These are phyloP conservation scores for Cariama cristata DNA, from an alignment of 2,113 vertebrate genomes.

Conservation along the genomic window DNA sequence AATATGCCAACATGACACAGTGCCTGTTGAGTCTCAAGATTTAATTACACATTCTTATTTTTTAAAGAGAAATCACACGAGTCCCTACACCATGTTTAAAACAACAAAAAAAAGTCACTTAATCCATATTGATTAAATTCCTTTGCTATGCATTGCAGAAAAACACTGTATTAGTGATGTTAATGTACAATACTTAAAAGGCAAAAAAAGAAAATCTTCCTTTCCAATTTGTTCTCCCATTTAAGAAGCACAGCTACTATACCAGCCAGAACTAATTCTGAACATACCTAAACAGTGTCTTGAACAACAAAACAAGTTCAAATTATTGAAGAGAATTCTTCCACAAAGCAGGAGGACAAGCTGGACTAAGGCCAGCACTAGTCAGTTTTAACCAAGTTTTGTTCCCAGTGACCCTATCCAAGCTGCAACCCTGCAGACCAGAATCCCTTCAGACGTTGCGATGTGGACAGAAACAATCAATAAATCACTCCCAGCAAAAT, in stretches of 20 bases:
- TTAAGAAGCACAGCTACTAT: neutral
- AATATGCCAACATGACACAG: neutral
- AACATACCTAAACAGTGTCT: neutral
- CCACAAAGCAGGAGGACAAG: neutral
- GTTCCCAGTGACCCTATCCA: neutral
- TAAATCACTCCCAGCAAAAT: neutral
- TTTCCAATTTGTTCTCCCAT: neutral
- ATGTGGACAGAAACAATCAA: neutral
- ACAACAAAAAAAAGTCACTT: neutral
- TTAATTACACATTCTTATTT: conserved; percentile 7
- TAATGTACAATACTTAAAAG: neutral
- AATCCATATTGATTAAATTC: neutral
- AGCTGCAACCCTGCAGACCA: neutral
- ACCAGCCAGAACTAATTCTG: neutral
- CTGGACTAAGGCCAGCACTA: neutral
- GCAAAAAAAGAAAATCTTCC: neutral
- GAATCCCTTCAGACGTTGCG: neutral
- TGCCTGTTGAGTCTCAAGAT: neutral
- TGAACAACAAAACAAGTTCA: neutral
- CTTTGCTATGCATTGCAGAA: neutral
- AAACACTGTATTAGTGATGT: neutral
- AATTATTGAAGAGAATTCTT: conserved; percentile 1
- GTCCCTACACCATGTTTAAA: neutral
- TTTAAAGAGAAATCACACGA: neutral
- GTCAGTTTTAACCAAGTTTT: neutral